A percentile compares a stretch with the other conserved stretches of the same genome.
phyloP scores from a whole-genome alignment of 2,113 vertebrate genomes.

The Recurvirostra avosetta region DNA sequence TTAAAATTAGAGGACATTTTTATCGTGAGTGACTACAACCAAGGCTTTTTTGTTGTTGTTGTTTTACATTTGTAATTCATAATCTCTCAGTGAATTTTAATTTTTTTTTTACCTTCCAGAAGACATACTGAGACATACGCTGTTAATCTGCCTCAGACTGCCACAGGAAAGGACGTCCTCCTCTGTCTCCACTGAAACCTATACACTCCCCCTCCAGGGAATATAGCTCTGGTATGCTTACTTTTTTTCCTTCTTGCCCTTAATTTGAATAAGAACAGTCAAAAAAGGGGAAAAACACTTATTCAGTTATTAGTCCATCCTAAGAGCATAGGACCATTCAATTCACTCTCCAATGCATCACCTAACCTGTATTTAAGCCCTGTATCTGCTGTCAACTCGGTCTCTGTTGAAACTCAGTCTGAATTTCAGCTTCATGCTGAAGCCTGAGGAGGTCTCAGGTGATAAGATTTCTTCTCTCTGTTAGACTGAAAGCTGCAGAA shows the following conservation, averaged over 20 bases:
- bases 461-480: neutral
- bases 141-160: neutral
- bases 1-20: neutral
- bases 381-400: neutral
- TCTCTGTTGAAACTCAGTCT: neutral
- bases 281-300: neutral
- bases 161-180: neutral
- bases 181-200: too few relatives aligned
- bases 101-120: neutral
- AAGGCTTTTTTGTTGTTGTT: neutral
- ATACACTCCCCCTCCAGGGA: neutral
- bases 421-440: neutral
- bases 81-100: neutral
- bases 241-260: neutral
- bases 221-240: fast-evolving
- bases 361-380: neutral
- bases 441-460: neutral
- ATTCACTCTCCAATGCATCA: neutral
- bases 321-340: neutral
- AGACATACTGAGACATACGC: neutral
- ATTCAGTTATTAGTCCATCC: neutral
- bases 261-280: neutral
- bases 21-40: neutral
- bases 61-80: too few relatives aligned
- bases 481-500: neutral